Conservation (phyloP, 2,113 vertebrate genomes). For the Donacobius atricapilla region DNA sequence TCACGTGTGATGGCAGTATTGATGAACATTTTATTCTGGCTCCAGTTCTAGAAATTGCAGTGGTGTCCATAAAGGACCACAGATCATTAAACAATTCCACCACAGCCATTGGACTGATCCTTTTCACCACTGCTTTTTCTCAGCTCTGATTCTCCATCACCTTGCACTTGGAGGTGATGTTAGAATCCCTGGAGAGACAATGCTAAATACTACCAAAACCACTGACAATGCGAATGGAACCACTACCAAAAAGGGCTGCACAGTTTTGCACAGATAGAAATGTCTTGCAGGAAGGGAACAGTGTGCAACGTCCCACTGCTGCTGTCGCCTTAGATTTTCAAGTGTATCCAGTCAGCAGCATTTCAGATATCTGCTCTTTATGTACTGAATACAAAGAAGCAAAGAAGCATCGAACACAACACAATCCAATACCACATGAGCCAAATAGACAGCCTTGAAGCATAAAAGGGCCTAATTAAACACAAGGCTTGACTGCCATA, state of each 20-base stretch:
- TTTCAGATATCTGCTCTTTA: background rate
- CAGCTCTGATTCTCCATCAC: background rate
- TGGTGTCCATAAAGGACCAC: background rate
- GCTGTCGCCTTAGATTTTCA: background rate
- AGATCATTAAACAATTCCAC: background rate
- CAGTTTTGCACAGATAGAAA: background rate
- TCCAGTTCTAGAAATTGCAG: background rate
- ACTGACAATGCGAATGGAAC: background rate
- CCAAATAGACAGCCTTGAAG: background rate
- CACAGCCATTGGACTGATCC: background rate
- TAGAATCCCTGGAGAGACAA: background rate
- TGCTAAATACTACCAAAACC: background rate
- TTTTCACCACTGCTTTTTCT: background rate
- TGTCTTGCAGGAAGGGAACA: background rate
- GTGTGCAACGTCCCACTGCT: background rate
- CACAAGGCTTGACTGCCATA: background rate
- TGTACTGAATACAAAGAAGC: background rate
- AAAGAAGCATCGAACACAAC: background rate
- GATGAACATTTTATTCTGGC: fast-evolving
- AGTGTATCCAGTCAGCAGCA: background rate
- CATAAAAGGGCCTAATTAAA: conserved; percentile 39
- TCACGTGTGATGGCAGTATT: background rate
- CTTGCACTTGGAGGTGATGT: background rate
- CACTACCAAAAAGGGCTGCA: background rate
- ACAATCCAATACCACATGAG: background rate